Base-by-base conservation (phyloP, 1,140 invertebrate genomes). In the Camponotus floridanus region DNA sequence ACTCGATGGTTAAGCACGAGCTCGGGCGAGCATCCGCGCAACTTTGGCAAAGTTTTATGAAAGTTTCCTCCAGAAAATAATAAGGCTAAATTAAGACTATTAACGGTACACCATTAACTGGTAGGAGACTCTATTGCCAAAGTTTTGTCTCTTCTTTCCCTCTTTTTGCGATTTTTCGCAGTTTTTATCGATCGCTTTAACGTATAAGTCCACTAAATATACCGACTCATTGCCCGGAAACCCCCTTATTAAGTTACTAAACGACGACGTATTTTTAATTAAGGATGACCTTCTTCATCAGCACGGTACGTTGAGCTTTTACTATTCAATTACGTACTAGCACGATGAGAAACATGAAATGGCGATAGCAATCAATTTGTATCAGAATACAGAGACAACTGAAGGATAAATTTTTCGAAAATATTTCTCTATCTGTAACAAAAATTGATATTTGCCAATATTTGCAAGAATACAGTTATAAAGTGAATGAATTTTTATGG, bases 51-150 rank as follows among this genome's bases (percentile, higher is more conserved):
- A 90, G 65, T 90, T 84, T 79, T 70, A 76, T 84, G 68, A 90
- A 90, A 88, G 73, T 90, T 90, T 9, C 55, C 33, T 62, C n/a
- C 61, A 83, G 80, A 78, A 86, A 90, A 90, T 90, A 90, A 90
- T 90, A 90, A 88, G 81, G 59, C 64, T 90, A 79, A 90, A 90
- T 90, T 90, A 86, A 90, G 87, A 76, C 86, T 90, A 90, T 90
- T 90, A 90, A 76, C 65, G 61, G 73, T 48, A 48, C 61, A 79
- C 76, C 42, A 79, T 90, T 90, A 88, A 88, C 88, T 51, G 36
- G 13, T 36, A 71, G 64, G 33, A 57, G 39, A 61, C 31, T 76
- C 80, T 87, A 86, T 90, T 84, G 74, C 78, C 15, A 83, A 90
- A 90, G 65, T 90, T 90, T 84, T 74, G 51, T 79, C 76, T 74